Conservation (phyloP, 2,888 invertebrate genomes). For the Habroteleia sp. region DNA sequence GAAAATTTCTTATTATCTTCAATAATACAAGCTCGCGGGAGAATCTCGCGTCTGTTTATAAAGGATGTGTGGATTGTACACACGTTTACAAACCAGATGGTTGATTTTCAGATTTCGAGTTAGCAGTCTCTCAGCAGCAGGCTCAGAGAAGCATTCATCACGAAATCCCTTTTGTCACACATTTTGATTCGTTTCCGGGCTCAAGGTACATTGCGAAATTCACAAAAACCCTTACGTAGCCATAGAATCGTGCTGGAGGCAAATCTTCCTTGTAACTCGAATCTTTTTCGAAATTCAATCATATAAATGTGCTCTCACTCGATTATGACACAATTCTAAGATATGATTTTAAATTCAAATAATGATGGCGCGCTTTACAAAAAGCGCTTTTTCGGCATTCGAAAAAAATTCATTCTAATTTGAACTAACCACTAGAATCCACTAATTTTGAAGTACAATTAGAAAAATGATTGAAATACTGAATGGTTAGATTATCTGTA, state of each 20-base stretch:
- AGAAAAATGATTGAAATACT: too few relatives aligned
- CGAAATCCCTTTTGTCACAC: conserved; percentile 56
- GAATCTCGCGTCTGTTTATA: conserved; percentile 38
- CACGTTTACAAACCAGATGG: conserved; percentile 44
- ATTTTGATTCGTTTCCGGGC: conserved; percentile 61
- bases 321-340: conserved; percentile 48
- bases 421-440: conserved; percentile 26
- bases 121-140: conserved; percentile 33
- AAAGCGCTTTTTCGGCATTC: conserved; percentile 1
- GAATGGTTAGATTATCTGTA: too few relatives aligned
- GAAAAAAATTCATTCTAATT: conserved; percentile 23
- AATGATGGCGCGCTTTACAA: conserved; percentile 18
- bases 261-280: conserved; percentile 59
- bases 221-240: conserved; percentile 56
- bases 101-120: conserved; percentile 41
- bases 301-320: conserved; percentile 10
- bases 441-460: too few relatives aligned
- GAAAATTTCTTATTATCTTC: too few relatives aligned
- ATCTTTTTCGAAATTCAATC: conserved; percentile 20
- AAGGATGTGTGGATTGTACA: conserved; percentile 24
- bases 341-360: conserved; percentile 52
- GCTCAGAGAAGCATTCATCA: conserved; percentile 44
- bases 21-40: too few relatives aligned
- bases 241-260: conserved; percentile 28
- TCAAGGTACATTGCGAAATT: conserved; percentile 58